These are phyloP conservation scores for Helobdella robusta DNA, from an alignment of 2,888 invertebrate species.

Conservation along the genomic window DNA sequence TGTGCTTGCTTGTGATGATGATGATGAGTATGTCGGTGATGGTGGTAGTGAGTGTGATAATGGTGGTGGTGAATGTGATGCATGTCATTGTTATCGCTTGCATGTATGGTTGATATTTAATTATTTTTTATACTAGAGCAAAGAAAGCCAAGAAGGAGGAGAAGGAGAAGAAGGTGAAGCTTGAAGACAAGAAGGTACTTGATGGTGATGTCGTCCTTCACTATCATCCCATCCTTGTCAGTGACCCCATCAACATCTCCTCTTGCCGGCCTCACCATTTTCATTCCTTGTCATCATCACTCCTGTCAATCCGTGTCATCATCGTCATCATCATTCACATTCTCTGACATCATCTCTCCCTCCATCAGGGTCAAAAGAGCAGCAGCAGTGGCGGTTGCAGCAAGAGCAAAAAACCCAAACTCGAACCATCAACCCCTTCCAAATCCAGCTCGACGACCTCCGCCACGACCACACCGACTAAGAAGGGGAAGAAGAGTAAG, in stretches of 20 bases:
- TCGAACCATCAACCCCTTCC: background rate
- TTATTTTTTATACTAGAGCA: background rate
- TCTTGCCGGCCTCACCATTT: too few species aligned
- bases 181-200: slow-evolving; percentile 16
- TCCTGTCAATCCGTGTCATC: too few species aligned
- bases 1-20: too few species aligned
- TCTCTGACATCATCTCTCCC: background rate
- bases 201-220: too few species aligned
- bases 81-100: too few species aligned
- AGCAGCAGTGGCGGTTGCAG: background rate
- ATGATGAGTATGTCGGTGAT: too few species aligned
- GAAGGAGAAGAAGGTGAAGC: slow-evolving; percentile 36
- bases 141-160: slow-evolving; percentile 25
- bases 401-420: background rate
- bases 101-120: too few species aligned
- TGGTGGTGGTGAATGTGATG: background rate
- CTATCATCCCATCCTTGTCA: too few species aligned
- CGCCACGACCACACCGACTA: slow-evolving; percentile 18
- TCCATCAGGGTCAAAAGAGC: slow-evolving; percentile 1
- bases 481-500: slow-evolving; percentile 38
- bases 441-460: background rate
- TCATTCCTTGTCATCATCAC: too few species aligned
- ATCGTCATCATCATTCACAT: too few species aligned
- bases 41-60: too few species aligned
- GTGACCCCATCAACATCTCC: too few species aligned